Percentiles rank a stretch among this genome's conserved stretches.
These are phyloP conservation scores for Chaetorhynchus papuensis DNA, from an alignment of 2,113 vertebrate genomes.

Conservation along the genomic window DNA sequence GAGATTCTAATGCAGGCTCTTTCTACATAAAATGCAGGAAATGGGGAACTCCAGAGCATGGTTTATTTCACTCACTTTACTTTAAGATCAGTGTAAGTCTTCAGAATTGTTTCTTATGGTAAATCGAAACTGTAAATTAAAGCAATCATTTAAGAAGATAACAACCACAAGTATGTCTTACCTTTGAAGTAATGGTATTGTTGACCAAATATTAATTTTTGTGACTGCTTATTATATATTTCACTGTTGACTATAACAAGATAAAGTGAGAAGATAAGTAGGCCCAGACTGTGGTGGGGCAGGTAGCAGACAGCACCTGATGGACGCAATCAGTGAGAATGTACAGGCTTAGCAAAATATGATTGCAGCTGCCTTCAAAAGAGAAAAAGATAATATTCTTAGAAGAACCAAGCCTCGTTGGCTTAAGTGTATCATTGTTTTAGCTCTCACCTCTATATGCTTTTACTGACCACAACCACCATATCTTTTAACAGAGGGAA, in stretches of 20 bases:
- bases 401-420: background rate
- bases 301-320: background rate
- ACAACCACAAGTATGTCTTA: background rate
- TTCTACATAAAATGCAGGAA: background rate
- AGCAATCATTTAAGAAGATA: background rate
- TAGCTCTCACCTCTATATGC: background rate
- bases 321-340: background rate
- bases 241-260: background rate
- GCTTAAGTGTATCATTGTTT: background rate
- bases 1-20: background rate
- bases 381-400: background rate
- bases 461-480: background rate
- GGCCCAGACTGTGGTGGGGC: background rate
- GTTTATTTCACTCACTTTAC: background rate
- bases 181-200: background rate
- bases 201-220: background rate
- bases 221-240: background rate
- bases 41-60: background rate
- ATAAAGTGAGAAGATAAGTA: background rate
- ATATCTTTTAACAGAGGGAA: slow-evolving; percentile 80
- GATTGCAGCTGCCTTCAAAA: background rate
- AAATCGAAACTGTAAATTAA: background rate
- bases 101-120: background rate
- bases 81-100: background rate
- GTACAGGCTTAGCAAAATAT: background rate